Percentiles rank a stretch among this genome's conserved stretches.
These are phyloP conservation scores for Drosophila nr. fundita DNA, from an alignment of 2,888 invertebrate genomes.

Conservation along the genomic window DNA sequence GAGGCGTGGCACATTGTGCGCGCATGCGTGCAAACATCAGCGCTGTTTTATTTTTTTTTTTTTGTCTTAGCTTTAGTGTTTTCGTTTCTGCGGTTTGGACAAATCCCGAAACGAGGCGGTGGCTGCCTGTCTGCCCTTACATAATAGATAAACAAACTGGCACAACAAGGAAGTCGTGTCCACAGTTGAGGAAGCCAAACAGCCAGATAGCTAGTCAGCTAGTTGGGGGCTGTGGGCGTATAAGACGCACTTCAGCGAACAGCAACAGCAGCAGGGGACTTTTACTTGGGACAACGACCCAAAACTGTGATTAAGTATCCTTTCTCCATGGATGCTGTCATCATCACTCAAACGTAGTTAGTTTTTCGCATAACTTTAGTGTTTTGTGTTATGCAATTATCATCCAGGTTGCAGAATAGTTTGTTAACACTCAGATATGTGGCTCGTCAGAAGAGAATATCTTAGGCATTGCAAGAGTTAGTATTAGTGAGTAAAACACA, in stretches of 20 bases:
- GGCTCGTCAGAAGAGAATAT: not conserved
- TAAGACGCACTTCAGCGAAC: conserved; percentile 31
- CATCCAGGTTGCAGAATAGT: not conserved
- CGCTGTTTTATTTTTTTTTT: not conserved
- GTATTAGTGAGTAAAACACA: not conserved
- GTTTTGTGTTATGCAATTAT: conserved; percentile 8
- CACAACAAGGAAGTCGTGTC: conserved; percentile 34
- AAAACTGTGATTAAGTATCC: conserved; percentile 27
- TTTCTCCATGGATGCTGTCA: conserved; percentile 8
- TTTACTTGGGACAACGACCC: conserved; percentile 13
- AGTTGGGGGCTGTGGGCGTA: conserved; percentile 22
- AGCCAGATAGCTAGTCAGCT: not conserved
- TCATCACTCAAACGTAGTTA: conserved; percentile 6
- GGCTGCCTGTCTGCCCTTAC: conserved; percentile 56
- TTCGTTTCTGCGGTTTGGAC: conserved; percentile 39
- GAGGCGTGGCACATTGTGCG: conserved; percentile 66
- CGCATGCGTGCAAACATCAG: conserved; percentile 66
- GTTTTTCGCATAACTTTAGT: conserved; percentile 15
- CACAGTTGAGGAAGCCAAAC: conserved; percentile 37
- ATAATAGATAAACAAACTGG: conserved; percentile 43
- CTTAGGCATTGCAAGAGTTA: not conserved
- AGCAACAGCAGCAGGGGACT: conserved; percentile 20
- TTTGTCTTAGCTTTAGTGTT: conserved; percentile 8
- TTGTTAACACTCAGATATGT: not conserved
- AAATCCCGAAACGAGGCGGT: conserved; percentile 49